Conservation (phyloP, 2,113 vertebrate genomes). For the Archilochus colubris region DNA sequence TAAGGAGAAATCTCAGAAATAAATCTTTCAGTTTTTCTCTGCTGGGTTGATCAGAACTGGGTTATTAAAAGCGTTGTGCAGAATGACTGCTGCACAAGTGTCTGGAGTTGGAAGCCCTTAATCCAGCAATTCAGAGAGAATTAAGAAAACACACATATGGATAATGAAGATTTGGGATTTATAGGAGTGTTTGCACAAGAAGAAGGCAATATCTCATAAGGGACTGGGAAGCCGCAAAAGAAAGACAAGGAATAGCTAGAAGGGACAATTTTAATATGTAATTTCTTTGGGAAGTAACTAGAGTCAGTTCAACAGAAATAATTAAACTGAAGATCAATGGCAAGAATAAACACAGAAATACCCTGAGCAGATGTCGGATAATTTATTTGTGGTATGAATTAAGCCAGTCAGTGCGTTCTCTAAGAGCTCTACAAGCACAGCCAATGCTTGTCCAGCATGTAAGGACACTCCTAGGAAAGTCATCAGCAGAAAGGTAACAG, state of each 20-base stretch:
- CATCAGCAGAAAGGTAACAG: not conserved
- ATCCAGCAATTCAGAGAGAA: not conserved
- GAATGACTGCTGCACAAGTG: not conserved
- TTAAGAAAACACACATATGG: constrained; percentile 40
- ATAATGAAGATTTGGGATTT: not conserved
- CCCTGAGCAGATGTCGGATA: not conserved
- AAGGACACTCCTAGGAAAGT: not conserved
- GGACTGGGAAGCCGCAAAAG: constrained; percentile 2
- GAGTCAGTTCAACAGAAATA: constrained; percentile 6
- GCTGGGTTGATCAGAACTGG: not conserved
- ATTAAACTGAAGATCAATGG: constrained; percentile 17
- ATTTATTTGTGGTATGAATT: not conserved
- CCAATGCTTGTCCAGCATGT: not conserved
- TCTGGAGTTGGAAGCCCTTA: not conserved
- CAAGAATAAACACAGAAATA: constrained; percentile 32
- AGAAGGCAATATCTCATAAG: not conserved
- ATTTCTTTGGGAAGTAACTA: constrained; percentile 21
- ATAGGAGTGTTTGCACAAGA: constrained; percentile 8
- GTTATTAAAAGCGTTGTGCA: not conserved
- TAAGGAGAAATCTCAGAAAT: not conserved
- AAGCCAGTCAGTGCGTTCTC: not conserved
- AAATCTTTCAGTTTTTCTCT: not conserved
- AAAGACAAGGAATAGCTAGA: constrained; percentile 23
- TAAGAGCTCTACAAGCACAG: not conserved
- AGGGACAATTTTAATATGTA: constrained; percentile 14